Base-by-base conservation (phyloP, 2,113 vertebrate genomes). In the Pseudorectes ferrugineus region DNA sequence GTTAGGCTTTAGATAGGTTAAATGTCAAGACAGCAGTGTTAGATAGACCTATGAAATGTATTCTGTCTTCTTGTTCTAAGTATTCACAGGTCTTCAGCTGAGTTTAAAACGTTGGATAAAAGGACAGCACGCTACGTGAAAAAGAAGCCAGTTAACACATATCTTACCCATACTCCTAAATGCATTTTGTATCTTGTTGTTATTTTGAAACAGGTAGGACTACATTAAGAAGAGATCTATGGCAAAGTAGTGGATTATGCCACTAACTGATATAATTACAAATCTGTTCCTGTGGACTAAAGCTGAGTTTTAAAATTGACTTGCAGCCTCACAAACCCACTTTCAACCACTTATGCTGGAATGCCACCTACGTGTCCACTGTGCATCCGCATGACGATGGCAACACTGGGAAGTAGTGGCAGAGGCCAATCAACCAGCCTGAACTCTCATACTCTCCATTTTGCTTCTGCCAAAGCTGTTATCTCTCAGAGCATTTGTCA, bases 341-440 rank as follows among this genome's bases (percentile, higher is more conserved):
- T 85, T 70, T 73, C n/a, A 78, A 33, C 22, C 5, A 35, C 33
- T 38, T 76, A 17, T 14, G 46, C 57, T 42, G n/a, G 24, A 62
- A 38, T 71, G 52, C 11, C 79, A 18, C 25, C 58, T 45, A 5
- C 2, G 0, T 16, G 11, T 63, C 52, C 12, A 55, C 66, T 2
- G 0, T 76, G 79, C 23, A 18, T 33, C 16, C 0, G 0, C 1
- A 0, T 25, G 72, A 58, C 3, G 3, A 61, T 1, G 1, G 40
- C 25, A 68, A 4, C 26, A 26, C 58, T 36, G 45, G 36, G 45
- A 79, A 52, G 25, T 11, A 35, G 21, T 5, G 10, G 43, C 5
- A 9, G 72, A 35, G 66, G 18, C 45, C 24, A 57, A 20, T 70
- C 72, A 66, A n/a, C 42, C 2, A 0, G 33, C 72, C 43, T 51